Evolutionary conservation across 1,140 invertebrate species (phyloP).

Genomic region (Rhizoglyphus robini): DNA sequence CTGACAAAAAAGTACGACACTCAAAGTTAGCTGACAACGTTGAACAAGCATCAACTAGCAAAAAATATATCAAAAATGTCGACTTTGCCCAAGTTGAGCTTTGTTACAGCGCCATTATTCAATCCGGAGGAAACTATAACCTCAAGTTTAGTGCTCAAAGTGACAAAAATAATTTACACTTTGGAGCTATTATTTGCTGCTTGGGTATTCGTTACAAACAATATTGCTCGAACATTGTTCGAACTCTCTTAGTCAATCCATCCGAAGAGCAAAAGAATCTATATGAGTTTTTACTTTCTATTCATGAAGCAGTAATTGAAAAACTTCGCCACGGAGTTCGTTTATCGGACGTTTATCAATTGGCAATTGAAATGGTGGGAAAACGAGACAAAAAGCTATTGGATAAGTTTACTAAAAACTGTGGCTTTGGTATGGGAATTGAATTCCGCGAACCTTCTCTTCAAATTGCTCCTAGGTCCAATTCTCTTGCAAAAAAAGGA

Average conservation of each 20-base stretch:
- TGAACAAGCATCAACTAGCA: conserved; percentile 73
- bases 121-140: conserved; percentile 91
- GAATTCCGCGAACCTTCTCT: conserved; percentile 93
- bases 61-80: conserved; percentile 77
- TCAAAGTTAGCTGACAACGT: conserved; percentile 86
- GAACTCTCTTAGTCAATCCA: conserved; percentile 94
- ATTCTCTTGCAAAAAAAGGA: conserved; percentile 60
- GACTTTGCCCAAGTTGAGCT: conserved; percentile 80
- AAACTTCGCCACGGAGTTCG: conserved; percentile 65
- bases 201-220: conserved; percentile 88
- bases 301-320: conserved; percentile 85
- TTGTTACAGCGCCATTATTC: conserved; percentile 96
- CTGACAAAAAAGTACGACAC: conserved; percentile 79
- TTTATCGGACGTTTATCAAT: conserved; percentile 76
- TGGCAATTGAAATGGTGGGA: conserved; percentile 64
- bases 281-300: conserved; percentile 78
- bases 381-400: conserved; percentile 69
- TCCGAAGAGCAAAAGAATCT: conserved; percentile 57
- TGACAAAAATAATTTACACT: conserved; percentile 86
- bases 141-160: conserved; percentile 89
- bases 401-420: conserved; percentile 83
- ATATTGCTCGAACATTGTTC: conserved; percentile 95
- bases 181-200: conserved; percentile 89
- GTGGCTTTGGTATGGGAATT: conserved; percentile 93
- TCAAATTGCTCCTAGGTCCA: conserved; percentile 77